Evolutionary conservation across 2,113 vertebrate genomes (phyloP).

Genomic region (Lophotis ruficrista): DNA sequence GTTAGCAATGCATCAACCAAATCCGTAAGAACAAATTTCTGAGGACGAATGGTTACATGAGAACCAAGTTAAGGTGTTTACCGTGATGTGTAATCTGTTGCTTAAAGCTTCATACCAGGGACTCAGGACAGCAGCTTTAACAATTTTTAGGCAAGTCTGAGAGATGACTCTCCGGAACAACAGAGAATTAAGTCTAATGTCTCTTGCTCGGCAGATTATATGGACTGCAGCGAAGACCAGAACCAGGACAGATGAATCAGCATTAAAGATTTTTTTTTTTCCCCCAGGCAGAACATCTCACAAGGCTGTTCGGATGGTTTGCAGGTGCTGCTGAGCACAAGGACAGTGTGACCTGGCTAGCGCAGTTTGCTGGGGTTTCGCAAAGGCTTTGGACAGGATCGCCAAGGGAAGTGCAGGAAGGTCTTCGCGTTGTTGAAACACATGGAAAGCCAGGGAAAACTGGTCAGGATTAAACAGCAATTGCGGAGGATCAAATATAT

Average conservation of each 20-base stretch:
- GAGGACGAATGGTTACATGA: not conserved
- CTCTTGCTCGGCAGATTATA: not conserved
- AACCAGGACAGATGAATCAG: not conserved
- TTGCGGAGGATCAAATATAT: too few relatives aligned
- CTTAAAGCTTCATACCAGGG: not conserved
- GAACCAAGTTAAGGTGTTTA: not conserved
- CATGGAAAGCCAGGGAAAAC: not conserved
- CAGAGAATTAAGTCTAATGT: fast-evolving
- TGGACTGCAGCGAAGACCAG: too few relatives aligned
- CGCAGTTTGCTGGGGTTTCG: not conserved
- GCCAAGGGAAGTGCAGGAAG: too few relatives aligned
- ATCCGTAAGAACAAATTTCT: not conserved
- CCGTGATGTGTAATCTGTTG: too few relatives aligned
- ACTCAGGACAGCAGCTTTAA: not conserved
- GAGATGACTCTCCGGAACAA: not conserved
- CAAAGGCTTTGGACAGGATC: too few relatives aligned
- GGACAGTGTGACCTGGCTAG: fast-evolving
- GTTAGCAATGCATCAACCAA: too few relatives aligned
- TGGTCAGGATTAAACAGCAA: not conserved
- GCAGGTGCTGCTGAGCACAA: not conserved
- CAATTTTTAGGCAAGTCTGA: not conserved
- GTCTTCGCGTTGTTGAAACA: not conserved
- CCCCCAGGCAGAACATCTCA: too few relatives aligned
- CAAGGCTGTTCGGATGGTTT: too few relatives aligned
- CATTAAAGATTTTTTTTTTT: too few relatives aligned